Conservation (phyloP, 2,888 invertebrate species). For the Phaonia tiefii region DNA sequence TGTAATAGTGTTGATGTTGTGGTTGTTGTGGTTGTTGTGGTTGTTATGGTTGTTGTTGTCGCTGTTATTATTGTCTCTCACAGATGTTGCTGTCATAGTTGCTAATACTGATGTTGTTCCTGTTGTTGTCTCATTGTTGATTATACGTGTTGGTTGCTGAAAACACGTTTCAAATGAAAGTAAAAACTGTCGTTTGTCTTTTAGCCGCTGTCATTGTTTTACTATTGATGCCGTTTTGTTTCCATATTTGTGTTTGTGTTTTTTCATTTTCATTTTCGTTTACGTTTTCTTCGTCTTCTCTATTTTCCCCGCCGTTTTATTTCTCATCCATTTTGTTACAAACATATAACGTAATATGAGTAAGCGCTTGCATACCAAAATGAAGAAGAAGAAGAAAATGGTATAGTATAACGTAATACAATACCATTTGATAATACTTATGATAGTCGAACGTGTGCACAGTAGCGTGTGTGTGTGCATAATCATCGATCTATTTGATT, state of each 20-base stretch:
- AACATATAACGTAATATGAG: conserved; percentile 54
- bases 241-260: neutral
- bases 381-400: neutral
- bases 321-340: conserved; percentile 43
- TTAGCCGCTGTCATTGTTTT: conserved; percentile 21
- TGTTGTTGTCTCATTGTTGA: too few relatives aligned
- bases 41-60: too few relatives aligned
- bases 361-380: conserved; percentile 47
- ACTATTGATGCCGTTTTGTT: conserved; percentile 27
- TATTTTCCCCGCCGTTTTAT: conserved; percentile 14
- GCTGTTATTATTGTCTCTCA: too few relatives aligned
- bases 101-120: too few relatives aligned
- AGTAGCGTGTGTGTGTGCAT: neutral
- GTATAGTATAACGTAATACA: conserved; percentile 57
- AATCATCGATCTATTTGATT: neutral
- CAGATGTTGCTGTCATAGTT: too few relatives aligned
- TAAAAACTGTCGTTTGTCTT: conserved; percentile 72
- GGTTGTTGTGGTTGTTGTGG: too few relatives aligned
- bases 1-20: too few relatives aligned
- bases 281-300: too few relatives aligned
- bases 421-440: conserved; percentile 62
- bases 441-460: neutral
- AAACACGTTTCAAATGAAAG: conserved; percentile 79
- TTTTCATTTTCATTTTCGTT: conserved; percentile 8
- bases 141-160: conserved; percentile 31